Percentiles rank a stretch among this genome's conserved stretches.
Conservation (phyloP, 2,888 invertebrate genomes). For the Masnerella sp. region DNA sequence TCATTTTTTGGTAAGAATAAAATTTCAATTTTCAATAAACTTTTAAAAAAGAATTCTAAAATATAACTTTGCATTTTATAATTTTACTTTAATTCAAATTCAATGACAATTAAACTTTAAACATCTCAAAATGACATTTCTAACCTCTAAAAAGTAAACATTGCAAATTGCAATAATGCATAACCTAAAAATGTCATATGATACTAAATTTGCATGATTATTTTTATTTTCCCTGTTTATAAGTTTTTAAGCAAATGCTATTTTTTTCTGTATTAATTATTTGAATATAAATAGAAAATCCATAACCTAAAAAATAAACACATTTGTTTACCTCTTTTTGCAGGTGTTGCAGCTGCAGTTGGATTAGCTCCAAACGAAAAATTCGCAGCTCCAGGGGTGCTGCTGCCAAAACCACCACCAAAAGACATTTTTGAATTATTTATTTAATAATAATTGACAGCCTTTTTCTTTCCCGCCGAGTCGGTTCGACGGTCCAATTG, state of each 20-base stretch:
- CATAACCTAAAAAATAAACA: conserved; percentile 30
- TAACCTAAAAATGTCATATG: background rate
- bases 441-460: conserved; percentile 3
- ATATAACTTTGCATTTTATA: no score
- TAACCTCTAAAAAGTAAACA: conserved; percentile 27
- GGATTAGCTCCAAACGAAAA: conserved; percentile 76
- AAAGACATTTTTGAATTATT: conserved; percentile 70
- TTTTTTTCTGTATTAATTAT: background rate
- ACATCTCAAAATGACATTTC: conserved; percentile 3
- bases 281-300: background rate
- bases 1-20: background rate
- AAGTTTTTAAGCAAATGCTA: background rate
- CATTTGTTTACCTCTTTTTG: conserved; percentile 69
- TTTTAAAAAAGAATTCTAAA: background rate
- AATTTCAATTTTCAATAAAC: background rate
- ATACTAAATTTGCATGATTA: background rate
- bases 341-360: conserved; percentile 73
- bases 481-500: background rate
- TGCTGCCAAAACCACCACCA: conserved; percentile 77
- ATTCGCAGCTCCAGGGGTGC: conserved; percentile 79
- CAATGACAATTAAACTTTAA: background rate
- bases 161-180: background rate
- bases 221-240: no score
- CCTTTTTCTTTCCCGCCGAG: conserved; percentile 44
- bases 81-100: background rate